These are phyloP conservation scores for Cebidichthys violaceus DNA, from an alignment of 2,113 vertebrate genomes.

Conservation along the genomic window DNA sequence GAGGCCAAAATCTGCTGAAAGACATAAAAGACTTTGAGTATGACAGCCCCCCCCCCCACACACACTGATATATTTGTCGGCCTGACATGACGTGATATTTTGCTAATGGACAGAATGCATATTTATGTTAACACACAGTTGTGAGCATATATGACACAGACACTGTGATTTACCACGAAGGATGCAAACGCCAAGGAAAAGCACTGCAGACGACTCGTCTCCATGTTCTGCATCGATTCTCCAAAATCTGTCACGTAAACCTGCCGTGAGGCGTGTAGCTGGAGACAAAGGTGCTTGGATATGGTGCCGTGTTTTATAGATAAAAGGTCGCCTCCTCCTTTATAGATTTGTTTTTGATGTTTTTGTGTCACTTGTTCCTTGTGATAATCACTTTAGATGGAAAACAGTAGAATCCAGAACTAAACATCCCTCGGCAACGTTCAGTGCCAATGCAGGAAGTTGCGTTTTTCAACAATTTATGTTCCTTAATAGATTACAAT, in stretches of 20 bases:
- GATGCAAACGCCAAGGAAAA: background rate
- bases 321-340: background rate
- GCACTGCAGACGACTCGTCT: background rate
- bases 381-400: background rate
- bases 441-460: background rate
- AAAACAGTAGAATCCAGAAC: background rate
- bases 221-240: constrained; percentile 10
- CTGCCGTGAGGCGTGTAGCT: background rate
- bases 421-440: background rate
- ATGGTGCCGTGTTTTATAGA: background rate
- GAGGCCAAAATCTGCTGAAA: constrained; percentile 29
- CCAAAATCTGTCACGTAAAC: background rate
- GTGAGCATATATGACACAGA: background rate
- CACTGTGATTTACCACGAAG: constrained; percentile 17
- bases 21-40: constrained; percentile 30
- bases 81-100: constrained; percentile 30
- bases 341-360: background rate
- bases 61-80: constrained; percentile 37
- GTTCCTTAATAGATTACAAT: background rate
- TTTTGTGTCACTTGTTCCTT: background rate
- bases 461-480: background rate
- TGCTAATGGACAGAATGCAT: constrained; percentile 21
- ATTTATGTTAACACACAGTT: constrained; percentile 4
- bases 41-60: background rate
- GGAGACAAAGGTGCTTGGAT: background rate